Evolutionary conservation across 1,140 invertebrate genomes (phyloP).

Genomic region (Drosophila kepulauana): DNA sequence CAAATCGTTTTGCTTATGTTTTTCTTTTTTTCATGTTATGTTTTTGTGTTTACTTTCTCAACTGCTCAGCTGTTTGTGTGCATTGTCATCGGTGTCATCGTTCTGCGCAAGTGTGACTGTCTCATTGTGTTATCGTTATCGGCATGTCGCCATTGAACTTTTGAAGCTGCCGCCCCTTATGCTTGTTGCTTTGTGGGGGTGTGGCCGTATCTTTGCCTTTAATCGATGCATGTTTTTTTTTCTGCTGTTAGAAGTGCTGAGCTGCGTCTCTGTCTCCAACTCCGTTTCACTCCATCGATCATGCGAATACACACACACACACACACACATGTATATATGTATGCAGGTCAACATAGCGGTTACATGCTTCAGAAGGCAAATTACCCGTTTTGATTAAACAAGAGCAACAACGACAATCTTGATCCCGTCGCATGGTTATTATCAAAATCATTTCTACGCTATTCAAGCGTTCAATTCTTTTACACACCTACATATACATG

Average conservation of each 20-base stretch:
- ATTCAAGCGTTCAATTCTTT: slow-evolving; percentile 31
- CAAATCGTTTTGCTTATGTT: not conserved
- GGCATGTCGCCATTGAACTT: slow-evolving; percentile 47
- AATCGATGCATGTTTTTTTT: slow-evolving; percentile 8
- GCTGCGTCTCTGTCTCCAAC: slow-evolving; percentile 21
- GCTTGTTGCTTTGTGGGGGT: slow-evolving; percentile 12
- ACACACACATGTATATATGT: slow-evolving; percentile 18
- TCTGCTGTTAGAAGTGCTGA: not conserved
- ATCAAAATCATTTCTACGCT: slow-evolving; percentile 28
- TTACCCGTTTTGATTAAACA: slow-evolving; percentile 38
- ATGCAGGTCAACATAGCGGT: slow-evolving; percentile 28
- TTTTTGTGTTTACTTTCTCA: too few species aligned
- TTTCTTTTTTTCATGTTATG: not conserved
- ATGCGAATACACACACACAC: slow-evolving; percentile 23
- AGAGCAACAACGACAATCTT: slow-evolving; percentile 7
- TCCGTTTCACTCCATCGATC: slow-evolving; percentile 55
- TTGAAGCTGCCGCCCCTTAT: slow-evolving; percentile 1
- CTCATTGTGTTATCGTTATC: slow-evolving; percentile 24
- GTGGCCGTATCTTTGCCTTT: not conserved
- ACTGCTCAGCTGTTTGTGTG: too few species aligned
- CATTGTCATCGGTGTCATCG: not conserved
- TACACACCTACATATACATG: slow-evolving; percentile 3
- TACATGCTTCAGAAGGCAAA: slow-evolving; percentile 62
- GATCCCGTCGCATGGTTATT: slow-evolving; percentile 12
- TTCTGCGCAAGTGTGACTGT: slow-evolving; percentile 16